Evolutionary conservation across 2,113 vertebrate genomes (phyloP), one percentile per base, ranked within the genome.

Genomic region (Anolis carolinensis): DNA sequence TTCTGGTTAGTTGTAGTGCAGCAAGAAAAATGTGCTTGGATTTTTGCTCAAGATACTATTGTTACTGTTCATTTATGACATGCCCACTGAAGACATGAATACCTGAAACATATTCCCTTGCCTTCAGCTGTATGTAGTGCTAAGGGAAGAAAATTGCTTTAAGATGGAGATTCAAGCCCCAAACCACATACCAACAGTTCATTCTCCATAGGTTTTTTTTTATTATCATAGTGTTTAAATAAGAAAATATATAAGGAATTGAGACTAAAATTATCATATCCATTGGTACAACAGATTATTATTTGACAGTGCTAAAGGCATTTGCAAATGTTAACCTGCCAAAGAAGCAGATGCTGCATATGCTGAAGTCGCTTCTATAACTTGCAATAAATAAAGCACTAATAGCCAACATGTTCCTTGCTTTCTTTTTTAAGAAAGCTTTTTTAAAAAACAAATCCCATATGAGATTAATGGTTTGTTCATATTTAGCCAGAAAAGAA

Each of bases 231-330:
- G 8, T 36, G 39, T 13, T 6, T 36, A 52, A 25, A 80, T 7
- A 18, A 89, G 65, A 82, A 81, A 91, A 86, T 93, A 10, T 25
- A 27, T 76, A 89, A 89, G 55, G 1, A 90, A 91, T 82, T 89
- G 87, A 92, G 89, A 79, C 39, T 14, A 81, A 86, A 21, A 36
- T 10, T 25, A 3, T 59, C 13, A 2, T 88, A 62, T 83, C 36
- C 20, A 50, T 10, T 1, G 1, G 11, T 25, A 79, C 25, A 91
- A 79, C 50, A 89, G 71, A 89, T 90, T 87, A 90, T 30, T 89
- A 44, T 89, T 80, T 86, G n/a, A 83, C 81, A 89, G 32, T 81
- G 4, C 48, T 50, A 14, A n/a, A 90, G 74, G 73, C 36, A 89
- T 90, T 63, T 88, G 4, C 72, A 81, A 89, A 86, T 55, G 72